Base-by-base conservation (phyloP, 1,140 invertebrate genomes). In the Drosophila pseudoobscura region DNA sequence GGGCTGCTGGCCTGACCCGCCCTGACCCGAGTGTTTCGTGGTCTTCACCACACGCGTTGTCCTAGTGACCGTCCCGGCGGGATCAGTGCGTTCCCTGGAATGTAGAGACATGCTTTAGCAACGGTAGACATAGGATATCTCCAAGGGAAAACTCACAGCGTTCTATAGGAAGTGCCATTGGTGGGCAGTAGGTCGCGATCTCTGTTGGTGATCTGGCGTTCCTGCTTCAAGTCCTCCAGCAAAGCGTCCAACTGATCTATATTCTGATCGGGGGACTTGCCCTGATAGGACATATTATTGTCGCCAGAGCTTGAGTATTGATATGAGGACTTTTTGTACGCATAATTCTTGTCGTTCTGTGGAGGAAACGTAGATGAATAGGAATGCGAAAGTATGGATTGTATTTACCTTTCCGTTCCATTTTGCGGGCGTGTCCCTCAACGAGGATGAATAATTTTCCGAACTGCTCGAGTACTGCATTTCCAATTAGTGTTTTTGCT, bases 241-340 rank as follows among this genome's bases (percentile, higher is more conserved):
- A 93, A 64, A 13, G 92, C 92, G 83, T 93, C 93, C 62, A 93
- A 84, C 75, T 93, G 92, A 90, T 93, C 93, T 57, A 93, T 92
- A 65, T 93, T 93, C 71, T 92, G 92, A 72, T 93, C 92, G 60
- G 61, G 24, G 11, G 68, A 52, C 55, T 79, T 90, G 66, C 77
- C 75, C 50, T 90, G 74, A 73, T 90, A 91, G 13, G 75, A 80
- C 3, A 52, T 20, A 64, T 59, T 89, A 22, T 75, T 89, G 54
- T 90, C 83, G 35, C 85, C 79, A 2, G 77, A 53, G 58, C 73
- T 82, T 43, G 91, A 91, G 62, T 90, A 91, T 84, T 91, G 90
- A 58, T 91, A 91, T 41, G 87, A 90, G 46, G 90, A 85, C 54
- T 89, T 90, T 66, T 91, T 91, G 43, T 91, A 91, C 7, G 78